Evolutionary conservation across 2,113 vertebrate genomes (phyloP).

Genomic region (Lagopus muta): DNA sequence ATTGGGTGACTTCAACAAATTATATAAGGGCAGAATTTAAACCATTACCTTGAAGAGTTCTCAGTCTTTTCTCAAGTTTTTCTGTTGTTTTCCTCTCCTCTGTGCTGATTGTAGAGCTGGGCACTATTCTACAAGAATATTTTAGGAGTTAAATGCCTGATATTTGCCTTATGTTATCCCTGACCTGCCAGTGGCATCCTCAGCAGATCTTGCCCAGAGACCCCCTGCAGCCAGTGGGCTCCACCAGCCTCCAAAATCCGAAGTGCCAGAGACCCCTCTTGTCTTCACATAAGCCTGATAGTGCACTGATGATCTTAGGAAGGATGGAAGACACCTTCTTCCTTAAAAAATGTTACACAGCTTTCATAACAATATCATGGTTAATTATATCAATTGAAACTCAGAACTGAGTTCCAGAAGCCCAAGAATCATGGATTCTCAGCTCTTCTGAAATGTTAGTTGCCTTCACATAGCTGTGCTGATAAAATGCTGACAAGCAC

Average conservation of each 20-base stretch:
- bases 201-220: neutral
- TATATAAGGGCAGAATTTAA: conserved; percentile 46
- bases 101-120: neutral
- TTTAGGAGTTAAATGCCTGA: neutral
- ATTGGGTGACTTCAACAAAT: conserved; percentile 51
- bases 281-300: neutral
- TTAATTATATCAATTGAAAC: neutral
- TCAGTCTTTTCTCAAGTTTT: neutral
- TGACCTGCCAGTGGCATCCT: neutral
- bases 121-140: neutral
- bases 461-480: neutral
- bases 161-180: neutral
- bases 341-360: neutral
- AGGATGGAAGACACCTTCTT: neutral
- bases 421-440: neutral
- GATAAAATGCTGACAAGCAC: neutral
- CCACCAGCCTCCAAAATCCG: neutral
- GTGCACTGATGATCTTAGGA: neutral
- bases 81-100: neutral
- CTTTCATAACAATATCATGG: neutral
- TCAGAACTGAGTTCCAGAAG: neutral
- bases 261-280: neutral
- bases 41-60: neutral
- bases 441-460: neutral
- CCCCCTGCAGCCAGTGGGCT: neutral